Conservation (phyloP, 2,797 vertebrate genomes). For the Leptoclinus maculatus region DNA sequence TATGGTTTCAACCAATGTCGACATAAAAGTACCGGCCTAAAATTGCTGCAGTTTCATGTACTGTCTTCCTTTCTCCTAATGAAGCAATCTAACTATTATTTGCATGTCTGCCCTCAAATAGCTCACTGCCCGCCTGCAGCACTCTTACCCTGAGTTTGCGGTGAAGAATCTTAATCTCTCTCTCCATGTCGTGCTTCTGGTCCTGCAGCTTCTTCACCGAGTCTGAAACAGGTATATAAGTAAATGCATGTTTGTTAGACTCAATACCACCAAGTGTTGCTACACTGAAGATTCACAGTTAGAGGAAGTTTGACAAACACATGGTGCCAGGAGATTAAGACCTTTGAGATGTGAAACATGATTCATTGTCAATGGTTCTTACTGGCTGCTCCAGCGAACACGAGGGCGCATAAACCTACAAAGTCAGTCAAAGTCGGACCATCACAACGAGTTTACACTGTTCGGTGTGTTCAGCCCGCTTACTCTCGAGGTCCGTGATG, state of each 20-base stretch:
- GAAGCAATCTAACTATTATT: neutral
- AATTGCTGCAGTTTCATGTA: neutral
- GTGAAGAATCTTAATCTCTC: constrained; percentile 96
- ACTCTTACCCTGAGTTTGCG: constrained; percentile 89
- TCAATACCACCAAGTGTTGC: neutral
- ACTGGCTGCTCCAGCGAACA: neutral
- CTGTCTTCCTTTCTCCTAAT: neutral
- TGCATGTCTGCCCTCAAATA: neutral
- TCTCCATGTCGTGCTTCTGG: constrained; percentile 96
- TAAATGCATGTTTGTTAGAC: constrained; percentile 3
- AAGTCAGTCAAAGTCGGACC: neutral
- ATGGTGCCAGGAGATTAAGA: neutral
- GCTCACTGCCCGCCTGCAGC: neutral
- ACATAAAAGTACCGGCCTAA: neutral
- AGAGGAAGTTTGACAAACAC: too few relatives aligned
- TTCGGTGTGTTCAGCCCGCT: constrained; percentile 67
- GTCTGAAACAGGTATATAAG: constrained; percentile 76
- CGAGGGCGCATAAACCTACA: neutral
- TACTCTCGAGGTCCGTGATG: constrained; percentile 96
- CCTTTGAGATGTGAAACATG: neutral
- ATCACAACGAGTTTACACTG: neutral
- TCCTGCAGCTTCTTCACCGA: constrained; percentile 97
- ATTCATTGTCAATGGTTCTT: neutral
- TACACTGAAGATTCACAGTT: too few relatives aligned
- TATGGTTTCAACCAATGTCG: neutral